These are phyloP conservation scores for Anguilla obscura DNA, from an alignment of 2,797 vertebrate genomes.

Conservation along the genomic window DNA sequence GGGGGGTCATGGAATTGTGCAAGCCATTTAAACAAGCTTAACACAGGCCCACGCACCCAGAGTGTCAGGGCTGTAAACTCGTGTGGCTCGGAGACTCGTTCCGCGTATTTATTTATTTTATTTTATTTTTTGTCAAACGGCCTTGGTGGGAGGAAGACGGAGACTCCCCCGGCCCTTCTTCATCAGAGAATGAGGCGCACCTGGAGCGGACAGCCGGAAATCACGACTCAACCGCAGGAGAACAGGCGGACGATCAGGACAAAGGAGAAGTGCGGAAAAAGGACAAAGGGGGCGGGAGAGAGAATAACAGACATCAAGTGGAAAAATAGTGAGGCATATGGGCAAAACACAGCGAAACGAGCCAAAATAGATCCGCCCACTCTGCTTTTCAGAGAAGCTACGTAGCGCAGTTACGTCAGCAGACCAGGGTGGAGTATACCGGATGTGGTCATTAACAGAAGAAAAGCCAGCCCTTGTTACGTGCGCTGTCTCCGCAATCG, in stretches of 20 bases:
- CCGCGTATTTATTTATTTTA: neutral
- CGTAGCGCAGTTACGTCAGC: neutral
- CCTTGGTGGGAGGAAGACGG: too few relatives aligned
- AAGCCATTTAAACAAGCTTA: slow-evolving; percentile 43
- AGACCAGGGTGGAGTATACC: too few relatives aligned
- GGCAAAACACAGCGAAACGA: too few relatives aligned
- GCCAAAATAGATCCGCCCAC: neutral
- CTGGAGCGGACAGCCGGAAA: neutral
- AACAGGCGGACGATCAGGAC: neutral
- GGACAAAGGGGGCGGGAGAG: neutral
- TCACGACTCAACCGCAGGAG: neutral
- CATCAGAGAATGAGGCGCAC: neutral
- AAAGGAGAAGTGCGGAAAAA: neutral
- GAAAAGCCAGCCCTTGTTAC: neutral
- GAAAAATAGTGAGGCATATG: neutral
- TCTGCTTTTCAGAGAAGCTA: neutral
- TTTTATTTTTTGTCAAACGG: too few relatives aligned
- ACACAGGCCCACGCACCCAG: slow-evolving; percentile 26
- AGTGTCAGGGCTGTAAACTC: slow-evolving; percentile 35
- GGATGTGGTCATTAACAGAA: neutral
- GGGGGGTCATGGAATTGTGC: slow-evolving; percentile 30
- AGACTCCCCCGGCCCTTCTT: too few relatives aligned
- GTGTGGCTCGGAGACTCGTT: neutral
- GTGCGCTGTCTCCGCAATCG: neutral
- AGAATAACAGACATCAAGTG: neutral